Percentiles rank a stretch among this genome's conserved stretches.
phyloP scores from a whole-genome alignment of 2,797 vertebrate genomes.

The Thamnophis elegans region DNA sequence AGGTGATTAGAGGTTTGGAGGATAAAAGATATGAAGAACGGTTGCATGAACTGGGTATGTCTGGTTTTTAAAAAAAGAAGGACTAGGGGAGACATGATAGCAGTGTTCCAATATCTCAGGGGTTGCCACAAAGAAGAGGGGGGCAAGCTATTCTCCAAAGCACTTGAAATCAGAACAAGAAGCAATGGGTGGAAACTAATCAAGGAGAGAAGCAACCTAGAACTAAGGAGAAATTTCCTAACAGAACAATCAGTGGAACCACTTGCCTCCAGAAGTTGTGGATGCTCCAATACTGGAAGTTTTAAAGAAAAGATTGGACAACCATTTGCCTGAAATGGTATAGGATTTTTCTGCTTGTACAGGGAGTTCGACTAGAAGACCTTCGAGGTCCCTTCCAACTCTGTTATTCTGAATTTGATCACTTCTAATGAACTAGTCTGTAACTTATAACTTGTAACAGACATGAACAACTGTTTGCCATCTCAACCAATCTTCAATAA shows the following conservation, averaged over 20 bases:
- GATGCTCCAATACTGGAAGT: accelerated
- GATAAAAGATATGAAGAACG: not conserved
- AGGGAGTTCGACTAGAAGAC: not conserved
- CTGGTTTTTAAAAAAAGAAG: not conserved
- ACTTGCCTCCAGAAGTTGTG: not conserved
- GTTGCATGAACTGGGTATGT: not conserved
- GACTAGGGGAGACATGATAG: too few species aligned
- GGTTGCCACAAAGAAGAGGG: not conserved
- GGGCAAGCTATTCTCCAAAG: not conserved
- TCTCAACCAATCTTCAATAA: not conserved
- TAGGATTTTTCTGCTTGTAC: not conserved
- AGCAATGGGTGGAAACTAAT: not conserved
- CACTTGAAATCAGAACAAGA: not conserved
- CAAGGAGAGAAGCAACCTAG: not conserved
- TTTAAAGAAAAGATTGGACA: not conserved
- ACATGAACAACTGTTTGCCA: not conserved
- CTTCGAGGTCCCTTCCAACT: not conserved
- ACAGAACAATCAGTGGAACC: not conserved
- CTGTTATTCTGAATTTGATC: not conserved
- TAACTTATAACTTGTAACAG: too few species aligned
- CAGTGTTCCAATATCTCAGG: not conserved
- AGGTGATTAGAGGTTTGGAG: not conserved
- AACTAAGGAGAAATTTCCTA: not conserved
- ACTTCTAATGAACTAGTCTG: not conserved
- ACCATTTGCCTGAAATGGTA: too few species aligned